Percentiles rank a stretch among this genome's conserved stretches.
phyloP scores from a whole-genome alignment of 2,888 invertebrate genomes.

The Thalpophila matura region DNA sequence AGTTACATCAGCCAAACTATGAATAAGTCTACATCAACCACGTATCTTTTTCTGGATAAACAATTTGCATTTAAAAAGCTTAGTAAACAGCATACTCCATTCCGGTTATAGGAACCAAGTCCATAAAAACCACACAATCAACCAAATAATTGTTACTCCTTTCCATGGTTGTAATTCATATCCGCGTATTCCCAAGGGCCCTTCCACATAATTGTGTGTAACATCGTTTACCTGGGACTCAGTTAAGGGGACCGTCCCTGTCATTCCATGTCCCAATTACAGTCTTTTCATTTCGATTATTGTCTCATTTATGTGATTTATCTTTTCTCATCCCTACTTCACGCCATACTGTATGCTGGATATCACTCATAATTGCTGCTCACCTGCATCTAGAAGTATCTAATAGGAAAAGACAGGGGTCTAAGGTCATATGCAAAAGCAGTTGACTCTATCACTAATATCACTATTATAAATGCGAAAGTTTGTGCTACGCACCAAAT shows the following conservation, averaged over 20 bases:
- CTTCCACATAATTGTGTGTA: slow-evolving; percentile 23
- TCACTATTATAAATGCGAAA: too few species aligned
- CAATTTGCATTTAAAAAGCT: too few species aligned
- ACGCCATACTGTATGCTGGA: not conserved
- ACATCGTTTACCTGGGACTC: slow-evolving; percentile 27
- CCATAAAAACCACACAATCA: not conserved
- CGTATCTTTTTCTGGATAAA: too few species aligned
- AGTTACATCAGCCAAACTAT: too few species aligned
- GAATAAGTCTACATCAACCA: too few species aligned
- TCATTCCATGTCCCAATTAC: slow-evolving; percentile 26
- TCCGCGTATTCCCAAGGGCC: slow-evolving; percentile 5
- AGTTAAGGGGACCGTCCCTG: slow-evolving; percentile 7
- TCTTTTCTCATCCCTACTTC: not conserved
- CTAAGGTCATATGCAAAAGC: not conserved
- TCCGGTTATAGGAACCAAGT: too few species aligned
- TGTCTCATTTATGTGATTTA: slow-evolving; percentile 32
- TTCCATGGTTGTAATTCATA: slow-evolving; percentile 20
- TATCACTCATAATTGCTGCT: not conserved
- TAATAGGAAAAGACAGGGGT: not conserved
- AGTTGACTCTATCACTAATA: not conserved
- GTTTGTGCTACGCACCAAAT: too few species aligned
- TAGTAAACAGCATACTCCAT: too few species aligned
- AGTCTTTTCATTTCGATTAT: slow-evolving; percentile 40
- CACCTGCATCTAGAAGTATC: not conserved
- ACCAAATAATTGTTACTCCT: not conserved